A percentile compares a stretch with the other conserved stretches of the same genome.
Evolutionary conservation across 2,797 vertebrate genomes (phyloP).

Genomic region (Micropoecilia bifurca): DNA sequence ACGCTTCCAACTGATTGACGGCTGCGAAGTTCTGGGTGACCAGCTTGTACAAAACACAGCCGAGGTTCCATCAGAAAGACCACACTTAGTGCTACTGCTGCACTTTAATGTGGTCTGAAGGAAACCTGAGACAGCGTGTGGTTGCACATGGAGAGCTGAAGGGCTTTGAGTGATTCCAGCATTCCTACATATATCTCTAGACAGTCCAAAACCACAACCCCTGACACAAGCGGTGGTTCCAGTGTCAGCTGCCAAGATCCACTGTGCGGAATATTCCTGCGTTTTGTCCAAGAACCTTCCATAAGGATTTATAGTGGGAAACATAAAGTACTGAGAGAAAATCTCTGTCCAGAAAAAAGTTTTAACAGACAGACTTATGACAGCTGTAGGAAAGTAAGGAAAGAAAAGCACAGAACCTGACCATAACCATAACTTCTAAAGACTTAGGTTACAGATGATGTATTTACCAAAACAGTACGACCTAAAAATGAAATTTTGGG

Average conservation of each 20-base stretch:
- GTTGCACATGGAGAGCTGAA: slow-evolving; percentile 69
- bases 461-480: slow-evolving; percentile 51
- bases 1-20: slow-evolving; percentile 70
- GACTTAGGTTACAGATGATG: slow-evolving; percentile 37
- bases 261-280: slow-evolving; percentile 77
- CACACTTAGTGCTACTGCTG: slow-evolving; percentile 74
- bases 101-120: slow-evolving; percentile 74
- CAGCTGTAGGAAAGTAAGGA: slow-evolving; percentile 43
- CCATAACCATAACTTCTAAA: slow-evolving; percentile 30
- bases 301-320: slow-evolving; percentile 75
- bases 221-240: slow-evolving; percentile 69
- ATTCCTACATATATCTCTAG: slow-evolving; percentile 74
- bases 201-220: slow-evolving; percentile 75
- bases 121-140: slow-evolving; percentile 74
- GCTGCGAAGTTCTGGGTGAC: slow-evolving; percentile 54
- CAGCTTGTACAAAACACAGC: slow-evolving; percentile 59
- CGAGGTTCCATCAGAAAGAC: slow-evolving; percentile 73
- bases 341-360: slow-evolving; percentile 61
- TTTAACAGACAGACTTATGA: slow-evolving; percentile 61
- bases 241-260: slow-evolving; percentile 72
- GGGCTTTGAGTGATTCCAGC: slow-evolving; percentile 75
- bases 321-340: slow-evolving; percentile 73
- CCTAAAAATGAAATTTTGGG: slow-evolving; percentile 13
- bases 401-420: slow-evolving; percentile 35
- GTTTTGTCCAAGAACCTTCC: slow-evolving; percentile 72